Conservation (phyloP, 2,888 invertebrate species). For the Rotaria sp. region DNA sequence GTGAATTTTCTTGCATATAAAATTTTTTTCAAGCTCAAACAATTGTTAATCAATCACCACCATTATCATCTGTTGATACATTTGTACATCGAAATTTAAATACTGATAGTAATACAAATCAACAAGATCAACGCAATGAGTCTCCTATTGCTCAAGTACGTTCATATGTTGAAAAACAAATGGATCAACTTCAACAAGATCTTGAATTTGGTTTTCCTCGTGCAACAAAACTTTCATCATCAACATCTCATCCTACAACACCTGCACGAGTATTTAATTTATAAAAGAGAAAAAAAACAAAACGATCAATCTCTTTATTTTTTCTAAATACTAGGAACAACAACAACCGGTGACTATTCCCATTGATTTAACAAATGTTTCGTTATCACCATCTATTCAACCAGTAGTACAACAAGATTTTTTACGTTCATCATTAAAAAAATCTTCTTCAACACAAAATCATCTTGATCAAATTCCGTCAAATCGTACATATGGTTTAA, state of each 20-base stretch:
- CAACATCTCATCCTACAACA: not conserved
- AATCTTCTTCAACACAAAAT: not conserved
- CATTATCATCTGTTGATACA: not conserved
- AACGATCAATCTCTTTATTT: no score
- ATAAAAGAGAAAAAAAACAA: no score
- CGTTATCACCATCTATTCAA: not conserved
- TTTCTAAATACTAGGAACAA: not conserved
- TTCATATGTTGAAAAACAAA: constrained; percentile 21
- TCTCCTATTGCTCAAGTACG: constrained; percentile 1
- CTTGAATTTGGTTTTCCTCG: constrained; percentile 7
- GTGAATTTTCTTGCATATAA: no score
- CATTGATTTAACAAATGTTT: not conserved
- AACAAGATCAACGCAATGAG: not conserved
- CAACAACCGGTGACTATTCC: constrained; percentile 16
- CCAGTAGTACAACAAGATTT: not conserved
- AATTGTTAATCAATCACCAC: not conserved
- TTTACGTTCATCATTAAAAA: constrained; percentile 3
- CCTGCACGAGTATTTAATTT: not conserved
- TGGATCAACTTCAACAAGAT: constrained; percentile 19
- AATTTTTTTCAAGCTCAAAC: not conserved
- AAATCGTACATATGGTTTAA: constrained; percentile 6
- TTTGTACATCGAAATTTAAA: not conserved
- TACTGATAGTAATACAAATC: not conserved
- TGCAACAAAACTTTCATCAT: not conserved
- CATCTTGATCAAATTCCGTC: not conserved